These are phyloP conservation scores for Pissodes strobi DNA, from an alignment of 1,140 invertebrate genomes.

Conservation along the genomic window DNA sequence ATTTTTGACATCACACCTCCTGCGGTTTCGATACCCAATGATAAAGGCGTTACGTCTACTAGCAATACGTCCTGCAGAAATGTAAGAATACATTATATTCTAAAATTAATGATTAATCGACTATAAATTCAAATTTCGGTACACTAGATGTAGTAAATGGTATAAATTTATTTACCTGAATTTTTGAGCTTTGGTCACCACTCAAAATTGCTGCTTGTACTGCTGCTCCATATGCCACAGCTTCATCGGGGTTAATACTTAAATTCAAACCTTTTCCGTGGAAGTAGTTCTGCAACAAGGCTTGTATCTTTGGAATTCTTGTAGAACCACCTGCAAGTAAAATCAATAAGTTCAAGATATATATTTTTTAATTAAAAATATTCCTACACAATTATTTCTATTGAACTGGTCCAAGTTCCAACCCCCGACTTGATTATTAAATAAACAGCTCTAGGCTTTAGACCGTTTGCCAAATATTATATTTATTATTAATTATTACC, in stretches of 20 bases:
- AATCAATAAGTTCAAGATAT: no score
- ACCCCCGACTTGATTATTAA: no score
- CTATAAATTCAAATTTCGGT: no score
- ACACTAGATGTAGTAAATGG: no score
- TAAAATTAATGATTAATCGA: neutral
- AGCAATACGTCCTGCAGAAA: constrained; percentile 69
- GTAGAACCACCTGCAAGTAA: constrained; percentile 74
- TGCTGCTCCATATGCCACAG: constrained; percentile 69
- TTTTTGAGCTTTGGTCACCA: constrained; percentile 61
- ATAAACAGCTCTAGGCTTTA: no score
- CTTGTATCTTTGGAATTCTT: constrained; percentile 69
- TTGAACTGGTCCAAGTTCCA: no score
- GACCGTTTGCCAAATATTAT: no score
- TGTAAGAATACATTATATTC: constrained; percentile 60
- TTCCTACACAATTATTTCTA: no score
- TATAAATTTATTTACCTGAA: constrained; percentile 57
- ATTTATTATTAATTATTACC: no score
- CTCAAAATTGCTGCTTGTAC: constrained; percentile 68
- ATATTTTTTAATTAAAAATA: no score
- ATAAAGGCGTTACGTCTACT: constrained; percentile 70
- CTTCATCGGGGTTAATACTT: no score
- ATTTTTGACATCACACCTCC: constrained; percentile 64
- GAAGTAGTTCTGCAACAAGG: constrained; percentile 65
- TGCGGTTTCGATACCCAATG: constrained; percentile 65
- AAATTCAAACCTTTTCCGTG: constrained; percentile 65